Base-by-base conservation (phyloP, 2,797 vertebrate species). In the Crocodylus rhombifer region DNA sequence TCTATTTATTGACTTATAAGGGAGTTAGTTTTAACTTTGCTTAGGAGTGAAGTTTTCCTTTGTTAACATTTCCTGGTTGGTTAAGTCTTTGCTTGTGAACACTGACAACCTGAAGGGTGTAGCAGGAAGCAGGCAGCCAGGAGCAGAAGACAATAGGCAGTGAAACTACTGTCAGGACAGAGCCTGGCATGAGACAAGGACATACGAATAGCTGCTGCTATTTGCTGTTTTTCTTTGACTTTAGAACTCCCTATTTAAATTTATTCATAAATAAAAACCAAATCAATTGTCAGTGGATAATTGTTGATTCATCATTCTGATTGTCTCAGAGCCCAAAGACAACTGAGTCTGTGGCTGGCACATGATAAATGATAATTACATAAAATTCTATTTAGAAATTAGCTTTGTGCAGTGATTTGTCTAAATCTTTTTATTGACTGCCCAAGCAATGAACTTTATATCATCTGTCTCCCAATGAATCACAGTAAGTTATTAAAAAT, bases 341-440 rank as follows among this genome's bases (percentile, higher is more conserved):
- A 94, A 88, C 93, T 83, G 65, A 91, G 77, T 77, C 91, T 77
- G 65, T 90, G 92, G 86, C 87, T 96, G 95, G 94, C 86, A 94
- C 95, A 96, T 90, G 77, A 96, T 92, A 67, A 88, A 93, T 51
- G 82, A 10, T 77, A 87, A 91, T 93, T 91, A 69, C 77, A 88
- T 95, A 65, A 91, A 96, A 94, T 94, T 92, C 84, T 93, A 85
- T 95, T 95, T 94, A 87, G 80, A 92, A 96, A 96, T 95, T 91
- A 94, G 60, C 82, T 82, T 91, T 75, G 42, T 94, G 87, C 77
- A 82, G 71, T 89, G 78, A 63, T 94, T 89, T 90, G 75, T 93
- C 93, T 92, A 84, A 63, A 30, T 92, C 56, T 88, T 57, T 77
- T 89, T 96, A 93, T 51, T 96, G 93, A 85, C 86, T 95, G 86